These are phyloP conservation scores for Ammodytes marinus DNA, from an alignment of 2,113 vertebrate species.

Conservation along the genomic window DNA sequence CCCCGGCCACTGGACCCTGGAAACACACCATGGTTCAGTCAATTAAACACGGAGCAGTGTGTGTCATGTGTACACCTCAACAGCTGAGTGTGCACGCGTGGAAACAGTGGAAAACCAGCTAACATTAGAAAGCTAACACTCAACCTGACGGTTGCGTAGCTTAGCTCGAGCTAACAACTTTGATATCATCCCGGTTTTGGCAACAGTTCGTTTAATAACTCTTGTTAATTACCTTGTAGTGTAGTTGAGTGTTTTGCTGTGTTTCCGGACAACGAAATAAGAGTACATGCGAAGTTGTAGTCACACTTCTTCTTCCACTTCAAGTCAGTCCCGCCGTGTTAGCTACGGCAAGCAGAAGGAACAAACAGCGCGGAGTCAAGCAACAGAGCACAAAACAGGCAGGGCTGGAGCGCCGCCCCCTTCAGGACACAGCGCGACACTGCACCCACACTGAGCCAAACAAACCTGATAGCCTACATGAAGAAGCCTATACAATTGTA, in stretches of 20 bases:
- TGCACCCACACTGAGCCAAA: not conserved
- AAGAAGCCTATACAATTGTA: no score
- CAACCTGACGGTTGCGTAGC: slow-evolving; percentile 16
- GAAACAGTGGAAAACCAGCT: not conserved
- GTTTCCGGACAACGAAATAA: not conserved
- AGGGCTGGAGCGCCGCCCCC: slow-evolving; percentile 46
- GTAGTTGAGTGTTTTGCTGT: accelerated
- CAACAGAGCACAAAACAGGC: no score
- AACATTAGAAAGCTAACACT: not conserved
- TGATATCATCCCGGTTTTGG: not conserved
- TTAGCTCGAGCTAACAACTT: not conserved
- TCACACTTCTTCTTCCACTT: slow-evolving; percentile 17
- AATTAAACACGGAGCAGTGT: not conserved
- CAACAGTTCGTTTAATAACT: not conserved
- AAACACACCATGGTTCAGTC: slow-evolving; percentile 4
- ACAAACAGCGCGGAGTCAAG: slow-evolving; percentile 48
- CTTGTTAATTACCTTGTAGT: slow-evolving; percentile 21
- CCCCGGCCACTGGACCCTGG: not conserved
- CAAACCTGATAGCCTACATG: no score
- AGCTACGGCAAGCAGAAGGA: slow-evolving; percentile 47
- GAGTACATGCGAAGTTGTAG: not conserved
- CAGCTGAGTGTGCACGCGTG: not conserved
- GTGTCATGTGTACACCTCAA: not conserved
- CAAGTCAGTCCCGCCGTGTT: slow-evolving; percentile 66
- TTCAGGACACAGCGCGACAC: slow-evolving; percentile 26